Base-by-base conservation (phyloP, 2,888 invertebrate species). In the Drosophila gaucha region DNA sequence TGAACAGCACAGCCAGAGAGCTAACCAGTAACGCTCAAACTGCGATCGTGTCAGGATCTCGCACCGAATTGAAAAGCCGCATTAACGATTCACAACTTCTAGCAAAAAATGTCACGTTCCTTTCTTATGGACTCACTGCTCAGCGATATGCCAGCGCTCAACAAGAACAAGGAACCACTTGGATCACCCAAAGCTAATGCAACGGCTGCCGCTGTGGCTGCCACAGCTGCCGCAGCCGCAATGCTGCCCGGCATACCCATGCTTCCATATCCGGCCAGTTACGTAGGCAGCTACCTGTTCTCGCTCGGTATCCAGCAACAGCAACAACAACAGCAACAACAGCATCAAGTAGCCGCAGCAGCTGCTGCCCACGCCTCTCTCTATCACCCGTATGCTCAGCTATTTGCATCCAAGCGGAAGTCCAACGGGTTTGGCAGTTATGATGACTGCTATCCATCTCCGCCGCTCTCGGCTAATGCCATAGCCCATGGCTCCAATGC, bases 91-190 rank as follows among this genome's bases (percentile, higher is more conserved):
- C 6, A 28, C 6, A 16, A 6, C 28, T 14, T 10, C 26, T 16
- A 12, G 12, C 8, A n/a, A 41, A 26, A n/a, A 4, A 96, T 96
- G 96, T 96, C 96, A 66, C 94, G 96, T 78, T 96, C 96, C 74
- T 97, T 97, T 89, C 91, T 96, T 58, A 96, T 97, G 88, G 96
- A 96, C 88, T 95, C 96, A 51, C 91, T 97, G 58, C 95, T 97
- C 74, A 95, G 94, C 92, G 94, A 93, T 85, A 94, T 94, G 59
- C 93, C 94, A 49, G 47, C 80, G 39, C 92, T 94, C 33, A 78
- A 80, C 22, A 90, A 90, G 78, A 65, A 64, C 16, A 89, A 88
- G 69, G 90, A 90, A 33, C 70, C 57, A 12, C 64, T 89, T 12
- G 76, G 77, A 18, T 83, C 86, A 4, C 76, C 86, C 4, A 83